Evolutionary conservation across 2,888 invertebrate species (phyloP), one percentile per base, ranked within the genome.

Genomic region (Leptopilina myrica): DNA sequence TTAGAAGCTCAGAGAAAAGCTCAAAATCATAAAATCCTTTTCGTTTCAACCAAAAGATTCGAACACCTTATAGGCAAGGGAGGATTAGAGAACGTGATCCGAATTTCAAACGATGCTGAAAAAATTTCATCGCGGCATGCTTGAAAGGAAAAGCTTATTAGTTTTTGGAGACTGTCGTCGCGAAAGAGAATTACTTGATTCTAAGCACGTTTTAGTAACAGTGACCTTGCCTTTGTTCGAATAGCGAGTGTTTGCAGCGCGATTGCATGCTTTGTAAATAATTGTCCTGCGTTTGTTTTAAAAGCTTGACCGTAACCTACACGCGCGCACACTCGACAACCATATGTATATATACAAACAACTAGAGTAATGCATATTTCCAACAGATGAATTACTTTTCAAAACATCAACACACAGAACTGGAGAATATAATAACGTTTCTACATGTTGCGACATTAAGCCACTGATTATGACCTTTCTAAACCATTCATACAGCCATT

Each of bases 291-390:
- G 64, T 64, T 64, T 62, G 62, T 26, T 64, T 64, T 12, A 64
- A 43, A 43, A 64, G 64, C 64, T 33, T 64, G 64, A 64, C 26
- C 64, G 64, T 64, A 64, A 64, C 64, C 64, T 64, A 64, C 76
- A 80, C 65, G 76, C 65, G 76, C 67, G 64, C 65, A 65, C 64
- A 65, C 64, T 26, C 76, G 75, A 76, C 76, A 49, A 67, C 15
- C 64, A 33, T 76, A 33, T 76, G 14, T 53, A 56, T 15, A 20
- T 62, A 49, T 49, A 49, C 33, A 33, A 33, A 49, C 33, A 33
- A 33, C 33, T 33, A 33, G 33, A 33, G 33, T 49, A 49, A 43
- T 11, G 11, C 12, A 62, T 62, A 65, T 79, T 33, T 33, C 33
- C 33, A 40, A 79, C 77, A 76, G 76, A 56, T 76, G 69, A 26